A percentile compares a stretch with the other conserved stretches of the same genome.
phyloP scores from a whole-genome alignment of 2,113 vertebrate species.

The Uropsilus gracilis region DNA sequence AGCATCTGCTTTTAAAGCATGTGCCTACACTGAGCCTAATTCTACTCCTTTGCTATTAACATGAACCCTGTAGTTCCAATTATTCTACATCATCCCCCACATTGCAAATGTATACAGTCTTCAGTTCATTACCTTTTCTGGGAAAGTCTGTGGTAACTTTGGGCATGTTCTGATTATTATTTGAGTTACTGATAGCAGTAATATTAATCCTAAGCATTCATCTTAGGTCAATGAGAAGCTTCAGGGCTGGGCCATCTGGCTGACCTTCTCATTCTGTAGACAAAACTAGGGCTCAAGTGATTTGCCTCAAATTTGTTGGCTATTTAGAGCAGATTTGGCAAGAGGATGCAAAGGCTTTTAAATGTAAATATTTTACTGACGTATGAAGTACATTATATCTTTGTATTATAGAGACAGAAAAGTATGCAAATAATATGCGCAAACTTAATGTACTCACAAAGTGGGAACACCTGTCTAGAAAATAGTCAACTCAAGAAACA shows the following conservation, averaged over 20 bases:
- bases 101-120: slow-evolving; percentile 41
- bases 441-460: not conserved
- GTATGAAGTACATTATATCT: not conserved
- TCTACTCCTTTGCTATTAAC: slow-evolving; percentile 19
- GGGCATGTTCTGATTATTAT: slow-evolving; percentile 47
- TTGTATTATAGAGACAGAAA: not conserved
- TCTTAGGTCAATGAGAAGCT: slow-evolving; percentile 15
- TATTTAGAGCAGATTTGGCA: slow-evolving; percentile 19
- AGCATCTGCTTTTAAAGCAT: slow-evolving; percentile 61
- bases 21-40: not conserved
- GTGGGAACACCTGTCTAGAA: not conserved
- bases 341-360: slow-evolving; percentile 11
- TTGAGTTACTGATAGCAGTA: slow-evolving; percentile 13
- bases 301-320: not conserved
- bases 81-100: not conserved
- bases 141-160: slow-evolving; percentile 22
- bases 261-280: slow-evolving; percentile 14
- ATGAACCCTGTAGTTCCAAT: not conserved
- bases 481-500: not conserved
- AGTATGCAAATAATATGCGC: not conserved
- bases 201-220: slow-evolving; percentile 39
- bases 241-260: not conserved
- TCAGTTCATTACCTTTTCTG: slow-evolving; percentile 24
- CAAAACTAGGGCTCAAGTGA: not conserved
- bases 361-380: not conserved